Base-by-base conservation (phyloP, 2,113 vertebrate genomes). In the Nipponia nippon region DNA sequence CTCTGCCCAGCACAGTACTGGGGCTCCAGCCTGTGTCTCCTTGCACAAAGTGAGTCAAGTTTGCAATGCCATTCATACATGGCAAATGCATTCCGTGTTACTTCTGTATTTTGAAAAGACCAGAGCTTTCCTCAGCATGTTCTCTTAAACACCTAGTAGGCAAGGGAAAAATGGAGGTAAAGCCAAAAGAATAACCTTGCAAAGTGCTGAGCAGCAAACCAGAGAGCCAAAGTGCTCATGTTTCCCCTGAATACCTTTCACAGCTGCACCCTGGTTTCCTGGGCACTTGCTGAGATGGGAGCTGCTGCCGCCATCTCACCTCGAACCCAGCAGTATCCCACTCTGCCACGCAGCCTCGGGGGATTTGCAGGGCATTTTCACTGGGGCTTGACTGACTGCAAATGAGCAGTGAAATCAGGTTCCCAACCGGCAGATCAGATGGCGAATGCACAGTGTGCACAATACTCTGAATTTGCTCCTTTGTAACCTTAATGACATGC, bases 391-490 rank as follows among this genome's bases (percentile, higher is more conserved):
- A 5, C 46, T 22, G 58, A 66, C 53, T 38, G 44, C 59, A 44
- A 25, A 46, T 3, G 14, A 90, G 32, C 9, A 30, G 30, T 1
- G 1, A 59, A 79, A 83, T 53, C 34, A 62, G 2, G 34, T 52
- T 77, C 55, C 50, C 53, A 56, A 52, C 6, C 32, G 34, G 34
- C 5, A 65, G 78, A 71, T 59, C 32, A 44, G 42, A 36, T 3
- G 15, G 15, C 3, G 4, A 79, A 56, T 25, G 32, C 0, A 1
- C 9, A 1, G 27, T 7, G 29, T 13, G 23, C 27, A n/a, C 52
- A 55, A 18, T 9, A 16, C 61, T 63, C 61, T 63, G 67, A 3
- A 52, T 69, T 72, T 80, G 52, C 46, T 82, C 20, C 65, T 49
- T 72, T 58, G 38, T 81, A 69, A 83, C 16, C 29, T n/a, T 2